Conservation (phyloP, 53 echinoderm and acorn worm species). For the Holothuria leucospilota region DNA sequence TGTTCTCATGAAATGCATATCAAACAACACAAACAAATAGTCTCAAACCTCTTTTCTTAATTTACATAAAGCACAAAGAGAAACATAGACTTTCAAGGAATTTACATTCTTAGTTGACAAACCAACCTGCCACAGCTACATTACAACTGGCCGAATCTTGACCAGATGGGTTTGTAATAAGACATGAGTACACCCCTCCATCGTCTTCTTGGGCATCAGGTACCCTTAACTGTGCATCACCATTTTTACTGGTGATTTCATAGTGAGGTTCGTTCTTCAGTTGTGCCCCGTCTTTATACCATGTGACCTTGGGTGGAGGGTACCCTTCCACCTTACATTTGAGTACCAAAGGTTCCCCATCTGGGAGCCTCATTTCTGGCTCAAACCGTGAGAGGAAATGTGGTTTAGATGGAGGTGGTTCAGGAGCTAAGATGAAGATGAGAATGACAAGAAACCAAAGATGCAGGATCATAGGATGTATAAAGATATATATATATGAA, state of each 20-base stretch:
- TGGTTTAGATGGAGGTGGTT: slow-evolving; percentile 47
- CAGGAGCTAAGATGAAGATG: slow-evolving; percentile 2
- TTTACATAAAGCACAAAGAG: too few relatives aligned
- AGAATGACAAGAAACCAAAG: not conserved
- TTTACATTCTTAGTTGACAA: not conserved
- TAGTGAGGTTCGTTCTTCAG: slow-evolving; percentile 72
- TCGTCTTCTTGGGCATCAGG: slow-evolving; percentile 62
- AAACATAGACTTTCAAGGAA: too few relatives aligned
- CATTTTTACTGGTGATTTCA: slow-evolving; percentile 40
- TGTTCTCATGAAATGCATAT: too few relatives aligned
- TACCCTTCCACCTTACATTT: slow-evolving; percentile 81
- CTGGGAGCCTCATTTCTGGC: slow-evolving; percentile 69
- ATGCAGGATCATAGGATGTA: not conserved
- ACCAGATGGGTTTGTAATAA: slow-evolving; percentile 79
- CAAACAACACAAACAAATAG: too few relatives aligned
- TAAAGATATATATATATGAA: too few relatives aligned
- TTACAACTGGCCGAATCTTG: slow-evolving; percentile 71
- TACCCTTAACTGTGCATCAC: slow-evolving; percentile 29
- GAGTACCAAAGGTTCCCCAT: slow-evolving; percentile 71
- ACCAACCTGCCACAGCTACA: slow-evolving; percentile 79
- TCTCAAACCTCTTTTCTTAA: too few relatives aligned
- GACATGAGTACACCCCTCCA: slow-evolving; percentile 75
- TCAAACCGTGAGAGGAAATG: slow-evolving; percentile 41
- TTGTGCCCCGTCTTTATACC: slow-evolving; percentile 85
- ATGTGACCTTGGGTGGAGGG: slow-evolving; percentile 75